Evolutionary conservation across 2,888 invertebrate species (phyloP).

Genomic region (Nemurella pictetii): DNA sequence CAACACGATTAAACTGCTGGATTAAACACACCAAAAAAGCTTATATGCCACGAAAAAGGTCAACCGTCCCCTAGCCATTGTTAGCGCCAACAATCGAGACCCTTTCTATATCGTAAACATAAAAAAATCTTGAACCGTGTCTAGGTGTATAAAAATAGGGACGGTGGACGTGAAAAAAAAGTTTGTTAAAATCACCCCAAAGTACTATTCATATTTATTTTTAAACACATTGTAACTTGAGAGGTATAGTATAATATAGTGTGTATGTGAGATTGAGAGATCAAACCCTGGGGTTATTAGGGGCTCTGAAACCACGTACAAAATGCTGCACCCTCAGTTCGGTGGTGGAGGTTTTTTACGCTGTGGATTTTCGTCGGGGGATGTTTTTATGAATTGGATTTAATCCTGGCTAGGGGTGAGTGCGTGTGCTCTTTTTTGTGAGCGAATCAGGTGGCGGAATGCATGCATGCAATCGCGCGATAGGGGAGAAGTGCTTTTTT

Average conservation of each 20-base stretch:
- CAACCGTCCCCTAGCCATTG: not conserved
- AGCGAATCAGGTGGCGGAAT: not conserved
- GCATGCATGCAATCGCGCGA: not conserved
- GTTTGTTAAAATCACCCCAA: not conserved
- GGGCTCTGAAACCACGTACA: not conserved
- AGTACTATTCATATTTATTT: not conserved
- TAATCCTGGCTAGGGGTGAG: not conserved
- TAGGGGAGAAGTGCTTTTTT: not conserved
- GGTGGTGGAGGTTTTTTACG: not conserved
- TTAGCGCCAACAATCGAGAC: not conserved
- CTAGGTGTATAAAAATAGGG: not conserved
- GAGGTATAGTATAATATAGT: not conserved
- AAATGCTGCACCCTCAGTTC: not conserved
- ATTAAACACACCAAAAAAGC: not conserved
- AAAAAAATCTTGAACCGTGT: not conserved
- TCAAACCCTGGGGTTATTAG: not conserved
- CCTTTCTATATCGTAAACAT: not conserved
- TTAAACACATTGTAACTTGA: not conserved
- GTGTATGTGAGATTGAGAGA: not conserved
- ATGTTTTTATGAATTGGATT: not conserved
- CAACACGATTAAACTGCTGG: too few species aligned
- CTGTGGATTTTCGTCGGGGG: not conserved
- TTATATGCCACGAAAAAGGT: not conserved
- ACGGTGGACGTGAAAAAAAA: not conserved
- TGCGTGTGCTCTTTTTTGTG: not conserved